Percentiles rank a stretch among this genome's conserved stretches.
Conservation (phyloP, 2,113 vertebrate genomes). For the Hoplias malabaricus region DNA sequence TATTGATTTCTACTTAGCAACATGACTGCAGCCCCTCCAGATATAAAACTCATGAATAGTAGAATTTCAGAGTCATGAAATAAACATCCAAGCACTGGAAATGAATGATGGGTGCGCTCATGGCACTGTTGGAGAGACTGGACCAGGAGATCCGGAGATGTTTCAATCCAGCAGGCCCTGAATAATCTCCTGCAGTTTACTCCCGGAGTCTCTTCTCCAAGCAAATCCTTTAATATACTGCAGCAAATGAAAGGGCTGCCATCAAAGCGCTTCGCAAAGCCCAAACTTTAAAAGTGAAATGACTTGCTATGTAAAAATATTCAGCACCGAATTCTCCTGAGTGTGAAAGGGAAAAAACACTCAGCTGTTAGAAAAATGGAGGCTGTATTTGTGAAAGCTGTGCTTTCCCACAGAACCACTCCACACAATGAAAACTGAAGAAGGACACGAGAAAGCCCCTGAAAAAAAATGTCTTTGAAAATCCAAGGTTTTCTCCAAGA, state of each 20-base stretch:
- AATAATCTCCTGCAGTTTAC: constrained; percentile 55
- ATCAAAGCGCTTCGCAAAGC: constrained; percentile 65
- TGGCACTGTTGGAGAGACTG: background rate
- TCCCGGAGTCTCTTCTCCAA: constrained; percentile 43
- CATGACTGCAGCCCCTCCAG: background rate
- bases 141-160: constrained; percentile 33
- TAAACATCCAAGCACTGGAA: constrained; percentile 18
- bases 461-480: background rate
- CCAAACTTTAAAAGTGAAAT: constrained; percentile 62
- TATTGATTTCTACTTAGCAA: constrained; percentile 14
- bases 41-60: constrained; percentile 24
- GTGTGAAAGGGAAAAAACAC: background rate
- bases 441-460: background rate
- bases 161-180: constrained; percentile 3
- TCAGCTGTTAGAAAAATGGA: background rate
- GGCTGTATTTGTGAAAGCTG: background rate
- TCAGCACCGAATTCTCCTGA: constrained; percentile 56
- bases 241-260: constrained; percentile 59
- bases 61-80: constrained; percentile 31
- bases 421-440: background rate
- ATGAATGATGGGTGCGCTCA: background rate
- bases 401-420: background rate
- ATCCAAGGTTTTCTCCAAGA: background rate
- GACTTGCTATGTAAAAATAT: constrained; percentile 70
- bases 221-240: constrained; percentile 65